Base-by-base conservation (phyloP, 2,888 invertebrate genomes). In the Conistra vaccinii region DNA sequence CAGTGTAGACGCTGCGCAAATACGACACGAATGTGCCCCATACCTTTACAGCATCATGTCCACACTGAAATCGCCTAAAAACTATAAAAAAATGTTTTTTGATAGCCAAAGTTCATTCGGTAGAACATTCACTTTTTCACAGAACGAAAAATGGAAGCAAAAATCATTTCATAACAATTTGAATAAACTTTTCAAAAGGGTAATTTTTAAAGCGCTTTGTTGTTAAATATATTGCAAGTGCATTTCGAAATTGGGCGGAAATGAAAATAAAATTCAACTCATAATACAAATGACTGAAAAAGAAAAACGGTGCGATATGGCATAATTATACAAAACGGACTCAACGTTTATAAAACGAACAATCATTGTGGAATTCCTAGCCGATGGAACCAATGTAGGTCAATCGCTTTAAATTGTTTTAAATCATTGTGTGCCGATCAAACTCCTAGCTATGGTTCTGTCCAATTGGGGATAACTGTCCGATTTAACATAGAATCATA, bases 1-100 rank as follows among this genome's bases (percentile, higher is more conserved):
- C 63, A 35, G 60, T 80, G 72, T 75, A 62, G 69, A 68, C 73
- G 58, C 58, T 72, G 20, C 32, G 62, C 70, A 84, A 81, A 73
- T 66, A 61, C 23, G 58, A 57, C 61, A 61, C 69, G 62, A 29
- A 55, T 63, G 48, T 67, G 48, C 14, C 62, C 35, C 51, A 17
- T 62, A 58, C 45, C 53, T 68, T 29, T 39, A 69, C 48, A 53
- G 10, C 45, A 39, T 26, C 32, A 20, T 42, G 20, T 51, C 17
- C 53, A 68, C 80, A 55, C 35, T 20, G 20, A 55, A 62, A 62
- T 62, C 39, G 7, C 7, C 26, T 20, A 32, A 48, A 51, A 78
- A n/a, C 3, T 53, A 60, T 14, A 42, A 51, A 55, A 76, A 57
- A 42, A 5, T 0, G 0, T 14, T 55, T 35, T 80, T 66, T 35